Evolutionary conservation across 2,797 vertebrate species (phyloP).

Genomic region (Pristis pectinata): DNA sequence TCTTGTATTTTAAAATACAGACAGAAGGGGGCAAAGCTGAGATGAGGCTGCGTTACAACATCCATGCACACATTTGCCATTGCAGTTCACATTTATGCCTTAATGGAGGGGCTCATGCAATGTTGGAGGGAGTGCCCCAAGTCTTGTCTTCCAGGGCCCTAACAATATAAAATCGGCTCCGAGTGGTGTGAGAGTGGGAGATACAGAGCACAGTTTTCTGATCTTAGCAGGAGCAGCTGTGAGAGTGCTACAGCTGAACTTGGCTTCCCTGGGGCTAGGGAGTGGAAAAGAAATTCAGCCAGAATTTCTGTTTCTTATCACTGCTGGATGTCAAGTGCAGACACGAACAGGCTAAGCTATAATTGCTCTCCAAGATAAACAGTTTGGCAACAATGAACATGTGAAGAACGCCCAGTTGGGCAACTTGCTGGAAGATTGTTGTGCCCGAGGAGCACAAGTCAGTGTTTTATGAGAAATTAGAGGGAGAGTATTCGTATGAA

Average conservation of each 20-base stretch:
- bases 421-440: neutral
- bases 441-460: no score
- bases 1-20: neutral
- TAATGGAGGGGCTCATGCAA: neutral
- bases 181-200: neutral
- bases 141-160: neutral
- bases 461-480: neutral
- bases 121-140: neutral
- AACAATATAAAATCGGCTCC: neutral
- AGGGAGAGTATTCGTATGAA: neutral
- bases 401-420: neutral
- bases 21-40: neutral
- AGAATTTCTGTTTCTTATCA: conserved; percentile 12
- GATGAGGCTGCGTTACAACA: no score
- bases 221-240: neutral
- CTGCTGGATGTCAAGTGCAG: neutral
- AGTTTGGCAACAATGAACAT: neutral
- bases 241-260: neutral
- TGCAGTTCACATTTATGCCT: neutral
- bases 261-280: neutral
- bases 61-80: neutral
- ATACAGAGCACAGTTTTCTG: neutral
- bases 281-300: neutral
- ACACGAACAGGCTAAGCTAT: neutral
- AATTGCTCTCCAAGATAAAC: neutral